Base-by-base conservation (phyloP, 1,140 invertebrate species). In the Diuraphis noxia region DNA sequence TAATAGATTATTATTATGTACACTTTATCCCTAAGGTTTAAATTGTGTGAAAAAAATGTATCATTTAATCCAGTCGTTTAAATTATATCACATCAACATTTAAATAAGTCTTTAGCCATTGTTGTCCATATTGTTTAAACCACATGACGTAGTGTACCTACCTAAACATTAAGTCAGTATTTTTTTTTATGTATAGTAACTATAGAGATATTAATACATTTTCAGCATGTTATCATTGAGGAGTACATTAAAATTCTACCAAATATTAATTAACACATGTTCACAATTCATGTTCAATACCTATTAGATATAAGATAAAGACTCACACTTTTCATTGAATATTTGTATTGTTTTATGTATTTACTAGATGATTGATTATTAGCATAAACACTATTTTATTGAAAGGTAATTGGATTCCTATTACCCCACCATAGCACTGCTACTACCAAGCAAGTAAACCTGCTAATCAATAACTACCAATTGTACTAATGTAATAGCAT, bases 1-100 rank as follows among this genome's bases (percentile, higher is more conserved):
- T 98, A 96, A 95, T 43, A 23, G 40, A 38, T 81, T 49, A 30
- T 88, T 40, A 56, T 41, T 41, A 40, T 30, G 19, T 52, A 52
- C 10, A n/a, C 21, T 41, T 34, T 34, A 36, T 86, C 21, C 36
- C 41, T 49, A 86, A 52, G 6, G 36, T 36, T 34, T 52, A 38
- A n/a, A 85, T 49, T 23, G n/a, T 7, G 9, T 36, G 25, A 86
- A 36, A 84, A 23, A 25, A 84, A 36, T 49, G 17, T n/a, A 5
- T 2, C 34, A 38, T 38, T 36, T 79, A 9, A 36, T 49, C n/a
- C 2, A 49, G 19, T 19, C 23, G 46, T 49, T 86, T 86, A 36
- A 86, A 52, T 52, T 36, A 52, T 23, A 86, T 9, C 23, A 10
- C 21, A 86, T 86, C n/a, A 52, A 86, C 52, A 86, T 38, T 36